phyloP scores from a whole-genome alignment of 2,113 vertebrate genomes.

The Meriones unguiculatus region DNA sequence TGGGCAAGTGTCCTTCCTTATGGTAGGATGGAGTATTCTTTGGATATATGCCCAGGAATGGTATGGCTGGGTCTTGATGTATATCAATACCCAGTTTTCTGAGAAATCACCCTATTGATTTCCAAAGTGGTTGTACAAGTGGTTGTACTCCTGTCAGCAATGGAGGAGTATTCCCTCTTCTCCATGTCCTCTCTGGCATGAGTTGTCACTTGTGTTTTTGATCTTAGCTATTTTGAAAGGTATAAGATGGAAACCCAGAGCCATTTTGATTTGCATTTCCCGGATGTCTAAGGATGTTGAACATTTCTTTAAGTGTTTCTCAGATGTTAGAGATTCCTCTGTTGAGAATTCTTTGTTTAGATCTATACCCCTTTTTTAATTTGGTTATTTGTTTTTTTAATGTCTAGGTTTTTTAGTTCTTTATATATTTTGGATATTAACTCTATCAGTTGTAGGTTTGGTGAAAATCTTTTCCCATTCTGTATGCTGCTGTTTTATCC shows the following conservation, averaged over 20 bases:
- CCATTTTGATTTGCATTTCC: not conserved
- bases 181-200: not conserved
- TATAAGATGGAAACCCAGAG: not conserved
- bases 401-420: not conserved
- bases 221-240: not conserved
- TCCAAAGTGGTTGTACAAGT: not conserved
- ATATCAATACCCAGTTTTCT: not conserved
- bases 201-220: not conserved
- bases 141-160: not conserved
- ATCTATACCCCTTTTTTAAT: not conserved
- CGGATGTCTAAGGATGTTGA: not conserved
- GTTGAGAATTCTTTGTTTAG: not conserved
- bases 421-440: not conserved
- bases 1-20: not conserved
- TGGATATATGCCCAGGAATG: not conserved
- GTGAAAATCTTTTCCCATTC: not conserved
- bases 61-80: not conserved
- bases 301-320: not conserved
- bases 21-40: not conserved
- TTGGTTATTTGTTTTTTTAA: not conserved
- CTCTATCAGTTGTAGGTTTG: not conserved
- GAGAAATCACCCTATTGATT: not conserved
- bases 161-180: not conserved
- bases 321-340: not conserved
- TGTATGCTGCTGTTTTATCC: not conserved